Base-by-base conservation (phyloP, 2,888 invertebrate genomes). In the Synanthedon myopaeformis region DNA sequence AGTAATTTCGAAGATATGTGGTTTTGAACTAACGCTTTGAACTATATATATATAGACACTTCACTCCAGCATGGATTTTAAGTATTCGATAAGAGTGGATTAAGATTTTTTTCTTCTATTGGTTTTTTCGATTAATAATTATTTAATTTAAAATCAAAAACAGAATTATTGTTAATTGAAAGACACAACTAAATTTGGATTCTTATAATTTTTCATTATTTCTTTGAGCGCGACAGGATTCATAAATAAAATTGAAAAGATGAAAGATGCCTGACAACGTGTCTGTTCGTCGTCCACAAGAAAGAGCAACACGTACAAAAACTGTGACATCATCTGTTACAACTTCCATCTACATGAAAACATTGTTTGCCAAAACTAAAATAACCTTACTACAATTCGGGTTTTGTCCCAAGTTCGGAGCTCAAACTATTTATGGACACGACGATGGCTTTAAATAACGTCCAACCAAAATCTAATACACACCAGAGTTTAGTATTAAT, bases 351-450 rank as follows among this genome's bases (percentile, higher is more conserved):
- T 55, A 42, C 55, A 14, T 42, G 52, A 50, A 51, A 55, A 52
- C 14, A 28, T 17, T 54, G 51, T 45, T 28, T 55, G 52, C 52
- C 52, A 52, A 52, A 19, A 52, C 17, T 23, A 49, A 49, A 49
- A 49, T 19, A 49, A 49, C 8, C 13, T 49, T 49, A 19, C 17
- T 19, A 17, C 19, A 49, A n/a, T 49, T 49, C 13, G 23, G 17
- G 23, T 10, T 49, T 49, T 49, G 49, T 17, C 49, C 17, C 41
- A 28, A 48, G 45, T 49, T 49, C 55, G 50, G 55, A 54, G 57
- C 55, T 55, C 54, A 19, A 51, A 12, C 13, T 57, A 57, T 57
- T 57, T 57, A 50, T 50, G 55, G 23, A 50, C 45, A 41, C 42
- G 49, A 23, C 4, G 23, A 23, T 23, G 23, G 57, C 55, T 52